phyloP scores from a whole-genome alignment of 2,797 vertebrate species.

The Poecilia gillii region DNA sequence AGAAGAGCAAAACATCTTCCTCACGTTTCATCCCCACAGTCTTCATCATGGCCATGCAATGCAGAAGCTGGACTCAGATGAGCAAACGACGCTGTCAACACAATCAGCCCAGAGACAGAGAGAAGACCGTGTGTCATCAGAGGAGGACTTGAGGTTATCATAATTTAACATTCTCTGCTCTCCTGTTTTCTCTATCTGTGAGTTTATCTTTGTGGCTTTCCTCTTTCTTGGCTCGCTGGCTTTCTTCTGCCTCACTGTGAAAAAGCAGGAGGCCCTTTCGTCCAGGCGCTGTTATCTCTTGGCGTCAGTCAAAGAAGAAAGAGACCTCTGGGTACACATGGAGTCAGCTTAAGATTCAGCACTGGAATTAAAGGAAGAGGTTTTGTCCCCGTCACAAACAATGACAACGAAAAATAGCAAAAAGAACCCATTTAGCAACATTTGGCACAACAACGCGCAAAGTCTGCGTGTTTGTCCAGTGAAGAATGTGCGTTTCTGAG shows the following conservation, averaged over 20 bases:
- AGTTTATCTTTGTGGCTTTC: conserved; percentile 27
- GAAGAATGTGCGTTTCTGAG: conserved; percentile 31
- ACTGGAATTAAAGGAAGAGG: conserved; percentile 10
- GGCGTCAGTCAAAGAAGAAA: conserved; percentile 58
- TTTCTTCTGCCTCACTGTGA: conserved; percentile 19
- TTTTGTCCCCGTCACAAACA: conserved; percentile 5
- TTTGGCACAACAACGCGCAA: conserved; percentile 2
- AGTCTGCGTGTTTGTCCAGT: conserved; percentile 13
- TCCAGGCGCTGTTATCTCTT: conserved; percentile 48
- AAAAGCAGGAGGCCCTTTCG: conserved; percentile 51
- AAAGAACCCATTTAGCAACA: neutral
- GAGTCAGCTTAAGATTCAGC: conserved; percentile 32
- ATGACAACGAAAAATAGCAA: conserved; percentile 1
- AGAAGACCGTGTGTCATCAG: conserved; percentile 59
- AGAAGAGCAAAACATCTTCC: neutral
- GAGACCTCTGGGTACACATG: conserved; percentile 30
- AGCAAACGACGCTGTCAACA: conserved; percentile 56
- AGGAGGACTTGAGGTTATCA: conserved; percentile 52
- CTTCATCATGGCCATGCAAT: conserved; percentile 41
- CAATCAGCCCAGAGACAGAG: conserved; percentile 41
- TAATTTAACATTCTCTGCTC: conserved; percentile 45
- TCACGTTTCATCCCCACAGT: conserved; percentile 9
- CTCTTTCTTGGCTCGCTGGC: conserved; percentile 10
- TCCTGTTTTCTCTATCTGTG: conserved; percentile 37
- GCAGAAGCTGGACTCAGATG: conserved; percentile 21